These are phyloP conservation scores for Condylostylus longicornis DNA, from an alignment of 1,140 invertebrate genomes.

Conservation along the genomic window DNA sequence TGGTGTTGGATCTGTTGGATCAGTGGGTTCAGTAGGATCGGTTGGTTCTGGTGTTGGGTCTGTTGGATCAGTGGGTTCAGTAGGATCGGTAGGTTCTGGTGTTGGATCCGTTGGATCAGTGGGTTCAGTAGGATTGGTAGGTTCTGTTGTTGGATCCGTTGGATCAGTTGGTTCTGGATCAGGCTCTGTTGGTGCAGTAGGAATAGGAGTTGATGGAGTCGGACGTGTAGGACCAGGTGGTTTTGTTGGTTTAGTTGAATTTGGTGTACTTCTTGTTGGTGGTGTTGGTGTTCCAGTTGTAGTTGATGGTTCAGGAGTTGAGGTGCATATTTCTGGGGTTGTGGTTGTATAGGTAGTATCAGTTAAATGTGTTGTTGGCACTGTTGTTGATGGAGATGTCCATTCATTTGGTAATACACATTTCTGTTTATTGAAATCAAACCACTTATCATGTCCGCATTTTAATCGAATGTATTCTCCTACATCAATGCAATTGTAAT, in stretches of 20 bases:
- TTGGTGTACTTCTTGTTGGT: not conserved
- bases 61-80: no score
- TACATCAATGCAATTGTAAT: not conserved
- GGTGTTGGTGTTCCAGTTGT: constrained; percentile 14
- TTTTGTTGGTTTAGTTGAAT: no score
- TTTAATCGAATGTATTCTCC: not conserved
- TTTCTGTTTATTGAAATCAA: constrained; percentile 1
- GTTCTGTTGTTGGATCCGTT: not conserved
- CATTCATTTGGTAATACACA: constrained; percentile 2
- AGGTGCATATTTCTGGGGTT: no score
- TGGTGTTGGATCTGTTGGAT: no score
- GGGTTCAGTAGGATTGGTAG: constrained; percentile 14
- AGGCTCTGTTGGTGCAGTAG: not conserved
- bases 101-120: no score
- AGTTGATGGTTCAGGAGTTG: not conserved
- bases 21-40: no score
- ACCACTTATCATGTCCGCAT: not conserved
- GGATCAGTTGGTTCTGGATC: no score
- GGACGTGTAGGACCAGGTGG: constrained; percentile 14
- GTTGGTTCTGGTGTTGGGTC: not conserved
- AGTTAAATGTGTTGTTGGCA: not conserved
- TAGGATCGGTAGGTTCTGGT: not conserved
- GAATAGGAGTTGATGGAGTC: constrained; percentile 15
- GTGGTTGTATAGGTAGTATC: no score
- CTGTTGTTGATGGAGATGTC: not conserved